Evolutionary conservation across 2,888 invertebrate genomes (phyloP).

Genomic region (Melanargia galathea): DNA sequence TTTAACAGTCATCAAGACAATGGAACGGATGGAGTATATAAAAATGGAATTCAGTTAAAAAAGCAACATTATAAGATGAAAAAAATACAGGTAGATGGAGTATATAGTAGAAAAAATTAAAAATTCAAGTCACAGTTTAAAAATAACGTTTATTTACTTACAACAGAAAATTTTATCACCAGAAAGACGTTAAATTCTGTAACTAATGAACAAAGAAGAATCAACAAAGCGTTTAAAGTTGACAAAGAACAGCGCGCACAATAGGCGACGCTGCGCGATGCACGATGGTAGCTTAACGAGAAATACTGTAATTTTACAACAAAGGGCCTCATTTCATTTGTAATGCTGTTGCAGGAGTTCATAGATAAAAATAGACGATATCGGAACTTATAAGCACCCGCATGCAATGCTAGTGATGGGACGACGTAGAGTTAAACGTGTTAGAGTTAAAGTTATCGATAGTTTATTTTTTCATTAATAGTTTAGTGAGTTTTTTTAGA

Average conservation of each 20-base stretch:
- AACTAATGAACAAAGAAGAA: constrained; percentile 21
- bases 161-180: constrained; percentile 5
- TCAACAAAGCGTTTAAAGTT: constrained; percentile 27
- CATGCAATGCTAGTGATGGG: constrained; percentile 43
- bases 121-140: neutral
- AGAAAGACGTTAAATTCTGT: constrained; percentile 14
- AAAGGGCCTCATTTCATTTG: constrained; percentile 54
- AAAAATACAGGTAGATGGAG: neutral
- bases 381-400: constrained; percentile 58
- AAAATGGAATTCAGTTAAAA: too few relatives aligned
- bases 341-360: constrained; percentile 51
- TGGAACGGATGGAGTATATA: too few relatives aligned
- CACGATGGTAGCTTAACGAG: constrained; percentile 35
- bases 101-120: neutral
- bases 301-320: constrained; percentile 45
- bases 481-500: too few relatives aligned
- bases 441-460: constrained; percentile 4
- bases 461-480: neutral
- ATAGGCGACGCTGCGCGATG: constrained; percentile 23
- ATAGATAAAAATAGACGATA: constrained; percentile 65
- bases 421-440: neutral
- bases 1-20: too few relatives aligned
- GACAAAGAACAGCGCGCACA: constrained; percentile 27
- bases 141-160: constrained; percentile 10
- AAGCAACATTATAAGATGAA: too few relatives aligned